A percentile compares a stretch with the other conserved stretches of the same genome.
Evolutionary conservation across 2,113 vertebrate species (phyloP).

Genomic region (Meriones unguiculatus): DNA sequence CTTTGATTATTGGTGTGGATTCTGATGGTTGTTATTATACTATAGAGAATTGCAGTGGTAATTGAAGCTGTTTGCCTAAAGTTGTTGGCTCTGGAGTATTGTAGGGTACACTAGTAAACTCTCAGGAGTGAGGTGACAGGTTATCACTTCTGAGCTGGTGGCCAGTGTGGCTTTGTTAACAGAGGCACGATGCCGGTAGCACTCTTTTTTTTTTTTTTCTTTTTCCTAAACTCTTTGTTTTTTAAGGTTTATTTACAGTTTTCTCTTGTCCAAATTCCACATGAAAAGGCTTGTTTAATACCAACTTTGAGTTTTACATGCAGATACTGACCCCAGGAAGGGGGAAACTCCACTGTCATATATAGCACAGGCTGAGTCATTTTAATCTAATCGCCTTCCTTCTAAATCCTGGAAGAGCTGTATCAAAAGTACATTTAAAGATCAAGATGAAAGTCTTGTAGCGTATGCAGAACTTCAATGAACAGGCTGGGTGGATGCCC

Average conservation of each 20-base stretch:
- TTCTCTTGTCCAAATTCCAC: neutral
- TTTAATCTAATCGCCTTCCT: conserved; percentile 54
- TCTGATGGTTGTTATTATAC: neutral
- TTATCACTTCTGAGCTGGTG: neutral
- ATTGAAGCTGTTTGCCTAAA: neutral
- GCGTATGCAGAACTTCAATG: conserved; percentile 36
- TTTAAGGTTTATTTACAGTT: neutral
- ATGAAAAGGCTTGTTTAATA: conserved; percentile 26
- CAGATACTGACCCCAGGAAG: neutral
- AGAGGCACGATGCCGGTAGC: neutral
- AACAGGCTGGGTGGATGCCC: neutral
- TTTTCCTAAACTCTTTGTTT: conserved; percentile 7
- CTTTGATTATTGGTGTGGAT: neutral
- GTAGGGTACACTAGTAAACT: neutral
- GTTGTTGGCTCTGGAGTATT: neutral
- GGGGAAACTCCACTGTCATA: conserved; percentile 17
- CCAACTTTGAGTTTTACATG: neutral
- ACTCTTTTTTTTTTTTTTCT: neutral
- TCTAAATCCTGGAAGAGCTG: conserved; percentile 7
- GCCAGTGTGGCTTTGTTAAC: neutral
- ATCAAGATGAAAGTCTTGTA: conserved; percentile 30
- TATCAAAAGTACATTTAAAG: conserved; percentile 8
- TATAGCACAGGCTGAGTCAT: neutral
- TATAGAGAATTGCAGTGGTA: neutral
- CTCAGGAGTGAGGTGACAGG: neutral